phyloP scores from a whole-genome alignment of 2,888 invertebrate species.

The Glyphotaelius pellucidus region DNA sequence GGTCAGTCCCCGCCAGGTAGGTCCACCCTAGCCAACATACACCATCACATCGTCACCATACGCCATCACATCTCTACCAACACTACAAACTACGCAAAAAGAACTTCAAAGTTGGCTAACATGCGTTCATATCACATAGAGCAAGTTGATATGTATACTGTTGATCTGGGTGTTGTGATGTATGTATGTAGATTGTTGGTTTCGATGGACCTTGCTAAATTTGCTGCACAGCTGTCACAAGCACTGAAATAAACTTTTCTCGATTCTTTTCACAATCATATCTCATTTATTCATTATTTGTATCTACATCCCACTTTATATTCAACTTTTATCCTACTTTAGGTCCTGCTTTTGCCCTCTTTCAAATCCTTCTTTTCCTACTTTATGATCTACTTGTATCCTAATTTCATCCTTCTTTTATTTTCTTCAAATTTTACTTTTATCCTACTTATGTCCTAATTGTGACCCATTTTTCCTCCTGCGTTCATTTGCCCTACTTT shows the following conservation, averaged over 20 bases:
- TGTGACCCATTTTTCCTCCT: no score
- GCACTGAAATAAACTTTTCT: background rate
- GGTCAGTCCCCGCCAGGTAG: constrained; percentile 68
- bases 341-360: no score
- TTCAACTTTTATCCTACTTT: no score
- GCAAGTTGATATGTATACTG: background rate
- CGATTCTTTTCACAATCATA: background rate
- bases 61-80: background rate
- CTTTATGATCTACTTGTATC: no score
- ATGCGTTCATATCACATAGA: background rate
- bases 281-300: background rate
- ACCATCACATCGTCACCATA: background rate
- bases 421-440: no score
- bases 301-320: background rate
- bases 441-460: no score
- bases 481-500: no score
- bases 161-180: background rate
- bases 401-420: no score
- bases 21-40: background rate
- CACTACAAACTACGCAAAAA: background rate
- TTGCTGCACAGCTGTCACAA: background rate
- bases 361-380: no score
- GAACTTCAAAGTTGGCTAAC: background rate
- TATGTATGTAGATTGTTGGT: background rate
- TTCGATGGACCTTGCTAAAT: background rate